These are phyloP conservation scores for Falco cherrug DNA, from an alignment of 2,797 vertebrate genomes.

Conservation along the genomic window DNA sequence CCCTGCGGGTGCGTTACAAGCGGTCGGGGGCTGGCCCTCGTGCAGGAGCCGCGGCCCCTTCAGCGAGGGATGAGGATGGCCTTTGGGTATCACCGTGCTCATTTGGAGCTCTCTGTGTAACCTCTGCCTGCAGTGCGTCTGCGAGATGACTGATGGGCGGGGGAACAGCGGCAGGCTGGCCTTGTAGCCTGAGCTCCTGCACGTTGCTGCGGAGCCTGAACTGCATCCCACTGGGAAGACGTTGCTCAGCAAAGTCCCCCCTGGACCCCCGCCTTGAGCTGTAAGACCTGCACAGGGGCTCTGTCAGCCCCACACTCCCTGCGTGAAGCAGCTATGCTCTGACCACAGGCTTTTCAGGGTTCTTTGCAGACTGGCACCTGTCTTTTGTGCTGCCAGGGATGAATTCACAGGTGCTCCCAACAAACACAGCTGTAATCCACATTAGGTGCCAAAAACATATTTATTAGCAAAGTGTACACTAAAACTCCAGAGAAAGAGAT, in stretches of 20 bases:
- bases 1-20: accelerated
- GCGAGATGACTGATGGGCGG: accelerated
- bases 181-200: background rate
- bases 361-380: background rate
- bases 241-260: background rate
- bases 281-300: accelerated
- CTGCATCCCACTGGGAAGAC: background rate
- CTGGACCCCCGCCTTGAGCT: background rate
- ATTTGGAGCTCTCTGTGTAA: background rate
- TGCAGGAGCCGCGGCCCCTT: background rate
- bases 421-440: background rate
- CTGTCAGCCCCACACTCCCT: accelerated
- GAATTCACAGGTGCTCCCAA: accelerated
- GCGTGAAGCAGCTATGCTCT: background rate
- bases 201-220: background rate
- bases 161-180: background rate
- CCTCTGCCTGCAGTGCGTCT: background rate
- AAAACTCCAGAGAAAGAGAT: slow-evolving; percentile 70
- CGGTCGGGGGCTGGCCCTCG: background rate
- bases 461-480: slow-evolving; percentile 78
- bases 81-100: background rate
- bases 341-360: background rate
- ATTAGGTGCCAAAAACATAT: slow-evolving; percentile 72
- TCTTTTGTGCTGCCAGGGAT: background rate
- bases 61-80: background rate